Conservation (phyloP, 2,113 vertebrate genomes). For the Todiramphus chloris region DNA sequence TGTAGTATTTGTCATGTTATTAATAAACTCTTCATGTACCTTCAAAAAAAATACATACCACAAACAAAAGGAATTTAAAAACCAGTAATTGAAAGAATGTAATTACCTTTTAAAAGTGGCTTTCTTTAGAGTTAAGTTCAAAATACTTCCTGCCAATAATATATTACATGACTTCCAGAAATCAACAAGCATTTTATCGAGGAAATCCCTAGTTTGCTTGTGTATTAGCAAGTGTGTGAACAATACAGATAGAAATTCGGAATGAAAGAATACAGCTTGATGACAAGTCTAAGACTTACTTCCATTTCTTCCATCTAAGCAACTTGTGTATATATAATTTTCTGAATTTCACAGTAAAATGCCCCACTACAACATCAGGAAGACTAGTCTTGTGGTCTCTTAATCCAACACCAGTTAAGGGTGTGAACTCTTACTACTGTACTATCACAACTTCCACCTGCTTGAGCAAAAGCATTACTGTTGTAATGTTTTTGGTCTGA, state of each 20-base stretch:
- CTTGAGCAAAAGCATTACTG: neutral
- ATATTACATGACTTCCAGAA: neutral
- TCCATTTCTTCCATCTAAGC: neutral
- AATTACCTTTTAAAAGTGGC: neutral
- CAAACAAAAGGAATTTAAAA: neutral
- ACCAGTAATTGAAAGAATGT: neutral
- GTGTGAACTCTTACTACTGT: slow-evolving; percentile 13
- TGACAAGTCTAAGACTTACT: neutral
- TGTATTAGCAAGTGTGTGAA: neutral
- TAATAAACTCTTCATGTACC: slow-evolving; percentile 95
- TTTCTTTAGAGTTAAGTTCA: neutral
- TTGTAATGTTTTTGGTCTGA: neutral
- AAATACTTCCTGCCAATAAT: neutral
- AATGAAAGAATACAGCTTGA: neutral
- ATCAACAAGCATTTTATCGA: neutral
- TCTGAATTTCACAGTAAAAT: neutral
- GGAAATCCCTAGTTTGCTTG: neutral
- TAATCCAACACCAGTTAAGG: neutral
- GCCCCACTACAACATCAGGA: neutral
- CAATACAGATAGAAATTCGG: neutral
- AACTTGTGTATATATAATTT: neutral
- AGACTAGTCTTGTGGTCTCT: neutral
- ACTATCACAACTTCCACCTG: slow-evolving; percentile 44
- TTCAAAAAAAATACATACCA: slow-evolving; percentile 42
- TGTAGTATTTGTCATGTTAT: slow-evolving; percentile 94